Evolutionary conservation across 2,888 invertebrate species (phyloP).

Genomic region (Harpagoxenus sublaevis): DNA sequence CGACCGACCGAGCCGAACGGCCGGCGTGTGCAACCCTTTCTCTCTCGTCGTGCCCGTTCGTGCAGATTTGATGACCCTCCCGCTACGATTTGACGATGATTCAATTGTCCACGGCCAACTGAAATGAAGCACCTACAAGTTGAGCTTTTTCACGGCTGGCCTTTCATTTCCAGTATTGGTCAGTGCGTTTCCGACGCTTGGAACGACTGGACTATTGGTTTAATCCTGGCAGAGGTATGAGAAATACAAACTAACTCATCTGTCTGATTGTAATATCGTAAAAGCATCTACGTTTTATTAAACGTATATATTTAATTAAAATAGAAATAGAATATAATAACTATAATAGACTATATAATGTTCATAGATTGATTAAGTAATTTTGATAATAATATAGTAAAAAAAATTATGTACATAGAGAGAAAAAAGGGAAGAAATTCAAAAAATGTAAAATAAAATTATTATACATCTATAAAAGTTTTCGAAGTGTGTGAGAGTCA

Average conservation of each 20-base stretch:
- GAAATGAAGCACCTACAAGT: slow-evolving; percentile 51
- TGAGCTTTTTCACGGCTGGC: slow-evolving; percentile 30
- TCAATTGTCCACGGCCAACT: slow-evolving; percentile 69
- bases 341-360: background rate
- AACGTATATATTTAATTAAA: background rate
- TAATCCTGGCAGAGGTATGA: background rate
- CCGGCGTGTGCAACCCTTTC: slow-evolving; percentile 72
- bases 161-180: slow-evolving; percentile 27
- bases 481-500: background rate
- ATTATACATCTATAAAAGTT: background rate
- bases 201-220: slow-evolving; percentile 25
- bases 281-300: background rate
- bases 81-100: slow-evolving; percentile 72
- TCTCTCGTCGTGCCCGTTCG: slow-evolving; percentile 67
- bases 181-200: background rate
- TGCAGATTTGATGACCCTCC: slow-evolving; percentile 75
- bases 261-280: background rate
- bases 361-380: background rate
- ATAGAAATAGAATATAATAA: background rate
- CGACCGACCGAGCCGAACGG: slow-evolving; percentile 56
- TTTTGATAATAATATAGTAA: background rate
- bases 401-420: background rate
- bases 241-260: background rate
- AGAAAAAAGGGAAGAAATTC: background rate
- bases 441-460: background rate